Base-by-base conservation (phyloP, 2,888 invertebrate species). In the Acleris sparsana region DNA sequence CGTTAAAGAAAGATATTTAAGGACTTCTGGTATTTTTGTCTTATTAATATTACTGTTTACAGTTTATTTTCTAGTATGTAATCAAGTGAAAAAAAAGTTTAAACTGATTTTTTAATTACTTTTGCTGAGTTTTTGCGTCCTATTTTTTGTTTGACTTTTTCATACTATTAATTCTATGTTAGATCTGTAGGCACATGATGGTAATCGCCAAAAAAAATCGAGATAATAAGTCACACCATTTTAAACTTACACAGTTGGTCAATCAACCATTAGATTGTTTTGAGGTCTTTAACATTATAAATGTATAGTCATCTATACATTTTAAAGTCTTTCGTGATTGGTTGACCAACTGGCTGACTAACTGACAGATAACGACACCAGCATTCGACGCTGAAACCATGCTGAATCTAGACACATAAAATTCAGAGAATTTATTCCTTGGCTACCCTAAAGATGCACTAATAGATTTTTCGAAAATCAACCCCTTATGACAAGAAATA, bases 231-330 rank as follows among this genome's bases (percentile, higher is more conserved):
- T 56, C 60, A 65, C 60, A 61, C 55, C 17, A 59, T 46, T 61
- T 51, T 16, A 59, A 64, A 65, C 33, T 17, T 20, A 55, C 43
- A 49, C 60, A 55, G 55, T 56, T 44, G 60, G 44, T 65, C 55
- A 51, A 55, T 61, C 60, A 65, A 44, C 56, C 60, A 33, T 29
- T 60, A 60, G 65, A 65, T 65, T 60, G 39, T 39, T 51, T 16
- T 51, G 29, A 29, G 49, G 43, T 29, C 51, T 39, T 20, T 18
- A 29, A 48, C 33, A 55, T 55, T 33, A 5, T n/a, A 16, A 44
- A 25, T 43, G 22, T 39, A 44, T 9, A 16, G 43, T 20, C 39
- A 7, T 20, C 6, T 25, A 22, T 11, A 16, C 13, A 9, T 43
- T 2, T 43, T 16, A 13, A 43, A 29, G 1, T 29, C 29, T 9